A percentile compares a stretch with the other conserved stretches of the same genome.
phyloP scores from a whole-genome alignment of 2,113 vertebrate species.

The Rattus rattus region DNA sequence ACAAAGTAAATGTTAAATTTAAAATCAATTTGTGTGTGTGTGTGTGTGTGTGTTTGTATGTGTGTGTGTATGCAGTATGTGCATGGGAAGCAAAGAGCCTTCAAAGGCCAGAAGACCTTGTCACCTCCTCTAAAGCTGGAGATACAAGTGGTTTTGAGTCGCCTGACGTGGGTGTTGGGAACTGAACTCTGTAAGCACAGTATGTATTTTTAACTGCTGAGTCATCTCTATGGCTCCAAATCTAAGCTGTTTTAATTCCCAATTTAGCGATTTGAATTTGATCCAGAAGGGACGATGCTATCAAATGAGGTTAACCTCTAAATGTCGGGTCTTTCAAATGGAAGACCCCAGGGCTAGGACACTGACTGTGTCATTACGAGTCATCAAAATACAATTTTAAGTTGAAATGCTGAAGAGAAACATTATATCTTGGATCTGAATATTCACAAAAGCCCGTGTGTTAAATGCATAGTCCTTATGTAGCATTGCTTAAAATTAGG shows the following conservation, averaged over 20 bases:
- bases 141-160: not conserved
- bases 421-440: not conserved
- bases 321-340: not conserved
- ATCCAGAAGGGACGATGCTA: not conserved
- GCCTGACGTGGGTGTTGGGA: not conserved
- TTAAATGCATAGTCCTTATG: not conserved
- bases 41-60: not conserved
- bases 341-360: not conserved
- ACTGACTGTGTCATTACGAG: not conserved
- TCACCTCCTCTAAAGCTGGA: not conserved
- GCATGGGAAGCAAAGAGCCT: not conserved
- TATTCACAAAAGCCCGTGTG: not conserved
- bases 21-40: not conserved
- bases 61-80: not conserved
- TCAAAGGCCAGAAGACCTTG: no score
- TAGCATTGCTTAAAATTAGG: not conserved
- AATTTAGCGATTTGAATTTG: not conserved
- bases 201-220: not conserved
- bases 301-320: not conserved
- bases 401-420: not conserved
- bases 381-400: not conserved
- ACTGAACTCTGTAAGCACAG: not conserved
- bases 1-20: not conserved
- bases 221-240: not conserved
- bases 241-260: slow-evolving; percentile 23